Evolutionary conservation across 1,140 invertebrate species (phyloP).

Genomic region (Potamilus streckersoni): DNA sequence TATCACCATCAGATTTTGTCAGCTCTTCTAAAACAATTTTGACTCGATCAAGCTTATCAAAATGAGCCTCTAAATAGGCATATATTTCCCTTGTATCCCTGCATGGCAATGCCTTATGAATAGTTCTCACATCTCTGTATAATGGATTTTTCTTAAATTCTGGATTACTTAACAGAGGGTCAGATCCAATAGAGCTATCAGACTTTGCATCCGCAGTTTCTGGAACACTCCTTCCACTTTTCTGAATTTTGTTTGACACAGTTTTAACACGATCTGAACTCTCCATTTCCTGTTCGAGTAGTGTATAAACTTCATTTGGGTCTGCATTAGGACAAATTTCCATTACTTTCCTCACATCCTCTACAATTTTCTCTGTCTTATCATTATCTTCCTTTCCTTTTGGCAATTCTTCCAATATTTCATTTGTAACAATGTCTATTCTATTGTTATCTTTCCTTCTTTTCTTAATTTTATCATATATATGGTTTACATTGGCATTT

Average conservation of each 20-base stretch:
- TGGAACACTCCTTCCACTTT: slow-evolving; percentile 20
- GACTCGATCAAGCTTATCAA: slow-evolving; percentile 54
- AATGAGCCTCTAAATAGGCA: slow-evolving; percentile 60
- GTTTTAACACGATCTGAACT: slow-evolving; percentile 34
- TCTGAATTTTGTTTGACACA: slow-evolving; percentile 15
- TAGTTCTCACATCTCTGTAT: slow-evolving; percentile 52
- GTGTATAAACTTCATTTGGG: slow-evolving; percentile 36
- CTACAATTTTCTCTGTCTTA: slow-evolving; percentile 29
- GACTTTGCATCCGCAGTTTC: slow-evolving; percentile 9
- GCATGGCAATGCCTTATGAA: slow-evolving; percentile 57
- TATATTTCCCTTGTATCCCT: slow-evolving; percentile 61
- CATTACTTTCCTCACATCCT: slow-evolving; percentile 42
- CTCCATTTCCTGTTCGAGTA: slow-evolving; percentile 33
- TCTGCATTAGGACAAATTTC: slow-evolving; percentile 24
- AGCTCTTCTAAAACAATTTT: slow-evolving; percentile 60
- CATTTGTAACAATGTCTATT: slow-evolving; percentile 50
- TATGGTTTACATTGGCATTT: slow-evolving; percentile 30
- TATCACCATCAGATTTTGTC: slow-evolving; percentile 29
- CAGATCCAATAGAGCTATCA: too few relatives aligned
- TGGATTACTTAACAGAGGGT: slow-evolving; percentile 37
- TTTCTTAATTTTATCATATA: slow-evolving; percentile 46
- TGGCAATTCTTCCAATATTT: slow-evolving; percentile 35
- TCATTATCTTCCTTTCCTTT: slow-evolving; percentile 17
- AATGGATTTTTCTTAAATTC: slow-evolving; percentile 46
- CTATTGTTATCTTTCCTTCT: slow-evolving; percentile 44